A percentile compares a stretch with the other conserved stretches of the same genome.
phyloP scores from a whole-genome alignment of 2,888 invertebrate species.

The Argynnis bischoffii region DNA sequence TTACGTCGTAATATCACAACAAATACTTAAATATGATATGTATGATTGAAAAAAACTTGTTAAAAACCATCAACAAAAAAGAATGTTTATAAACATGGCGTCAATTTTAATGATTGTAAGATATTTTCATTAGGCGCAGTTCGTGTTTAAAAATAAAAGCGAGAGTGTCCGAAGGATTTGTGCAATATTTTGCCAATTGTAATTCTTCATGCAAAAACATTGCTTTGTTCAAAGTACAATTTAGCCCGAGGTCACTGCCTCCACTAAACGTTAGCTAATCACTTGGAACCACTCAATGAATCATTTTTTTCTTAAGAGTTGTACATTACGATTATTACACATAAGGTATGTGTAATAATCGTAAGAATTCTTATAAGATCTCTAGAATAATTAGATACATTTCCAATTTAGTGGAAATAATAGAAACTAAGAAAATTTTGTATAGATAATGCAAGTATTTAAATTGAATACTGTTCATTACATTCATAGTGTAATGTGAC shows the following conservation, averaged over 20 bases:
- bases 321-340: background rate
- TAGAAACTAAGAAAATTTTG: too few relatives aligned
- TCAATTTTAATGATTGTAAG: constrained; percentile 21
- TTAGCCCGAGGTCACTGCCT: constrained; percentile 71
- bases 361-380: constrained; percentile 1
- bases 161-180: constrained; percentile 34
- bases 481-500: constrained; percentile 53
- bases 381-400: background rate
- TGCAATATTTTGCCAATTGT: constrained; percentile 32
- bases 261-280: constrained; percentile 71
- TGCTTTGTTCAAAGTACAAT: constrained; percentile 57
- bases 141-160: constrained; percentile 27
- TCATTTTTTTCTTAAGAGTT: constrained; percentile 42
- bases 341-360: too few relatives aligned
- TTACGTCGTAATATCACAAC: constrained; percentile 10
- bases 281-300: constrained; percentile 59
- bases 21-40: background rate
- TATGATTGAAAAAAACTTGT: background rate
- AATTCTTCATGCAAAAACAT: constrained; percentile 39
- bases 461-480: background rate
- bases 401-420: background rate
- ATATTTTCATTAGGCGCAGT: constrained; percentile 17
- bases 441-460: too few relatives aligned
- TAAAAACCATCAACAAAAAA: constrained; percentile 2
- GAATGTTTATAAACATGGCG: constrained; percentile 25